Evolutionary conservation across 2,113 vertebrate species (phyloP), one percentile per base, ranked within the genome.

Genomic region (Myxocyprinus asiaticus): DNA sequence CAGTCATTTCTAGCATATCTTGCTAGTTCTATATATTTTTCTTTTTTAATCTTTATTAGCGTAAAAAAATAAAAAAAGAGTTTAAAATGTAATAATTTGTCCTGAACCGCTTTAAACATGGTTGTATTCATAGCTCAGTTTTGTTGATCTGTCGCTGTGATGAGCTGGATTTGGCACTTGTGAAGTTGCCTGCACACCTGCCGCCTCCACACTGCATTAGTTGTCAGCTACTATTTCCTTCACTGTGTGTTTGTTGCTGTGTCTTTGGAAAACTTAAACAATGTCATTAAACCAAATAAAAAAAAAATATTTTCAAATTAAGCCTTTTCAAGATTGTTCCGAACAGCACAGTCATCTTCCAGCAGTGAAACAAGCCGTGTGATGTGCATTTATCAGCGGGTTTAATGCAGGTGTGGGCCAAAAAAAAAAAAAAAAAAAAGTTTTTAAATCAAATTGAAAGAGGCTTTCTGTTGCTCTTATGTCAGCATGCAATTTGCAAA

Each of bases 231-330:
- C 6, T 42, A 56, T 71, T 44, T 70, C 33, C 51, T 43, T 70
- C 14, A 6, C 33, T 44, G 5, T 53, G 9, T 44, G 68, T 56
- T 44, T 15, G 33, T 71, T 56, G 14, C 33, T 6, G 0, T 14
- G 53, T 56, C 33, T 56, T 8, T 43, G n/a, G 7, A 14, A 71
- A 71, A 58, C 51, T 15, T 9, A 44, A 58, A 71, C 68, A 71
- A 71, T 58, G 33, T 44, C 53, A 71, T 71, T 71, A 71, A 50
- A 68, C 47, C 45, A 70, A 2, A n/a, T n/a, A n/a, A n/a, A n/a
- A n/a, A n/a, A n/a, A n/a, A n/a, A n/a, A n/a, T n/a, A n/a, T n/a
- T 22, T 70, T 71, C 12, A 58, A 71, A 71, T 58, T 14, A 71
- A 71, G 33, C 68, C 51, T 58, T 14, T 71, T 71, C 33, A 10